Base-by-base conservation (phyloP, 1,140 invertebrate species). In the fruit fly (Drosophila melanogaster) region DNA sequence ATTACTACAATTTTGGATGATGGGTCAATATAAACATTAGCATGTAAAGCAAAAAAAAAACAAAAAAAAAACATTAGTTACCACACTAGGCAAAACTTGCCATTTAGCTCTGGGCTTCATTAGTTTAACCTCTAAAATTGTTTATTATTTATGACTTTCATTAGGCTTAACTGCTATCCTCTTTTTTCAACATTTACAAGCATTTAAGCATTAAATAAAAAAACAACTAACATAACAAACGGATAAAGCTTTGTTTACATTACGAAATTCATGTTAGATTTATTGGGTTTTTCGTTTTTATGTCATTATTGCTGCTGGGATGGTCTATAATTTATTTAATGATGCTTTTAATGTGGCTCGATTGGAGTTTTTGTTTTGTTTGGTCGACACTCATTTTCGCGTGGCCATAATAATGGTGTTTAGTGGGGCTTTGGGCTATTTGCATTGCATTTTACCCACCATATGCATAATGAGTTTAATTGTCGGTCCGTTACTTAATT, bases 381-480 rank as follows among this genome's bases (percentile, higher is more conserved):
- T 49, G 30, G 22, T 38, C 37, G 17, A 24, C 46, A 58, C 51
- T 43, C 40, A 40, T 41, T 64, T 40, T 46, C 53, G 56, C 70
- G 19, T 65, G 30, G 55, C 38, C 46, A 51, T 75, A 76, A 67
- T 77, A 59, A 67, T 60, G 59, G 50, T 70, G 51, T 77, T 77
- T 77, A 77, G 73, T 70, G 50, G 26, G 43, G 56, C 71, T 81
- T 57, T 62, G 24, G 71, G 40, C 60, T 41, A 69, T 77, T 86
- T 67, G 43, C 47, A 41, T 66, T 66, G 47, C 35, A 46, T 76
- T 72, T 62, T 37, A 15, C 41, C 33, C 33, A 44, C 14, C 66
- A 56, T 73, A 53, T 44, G 76, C 76, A 70, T 87, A 81, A 81
- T 83, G 79, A 72, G 78, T 87, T 87, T 83, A 87, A 87, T 83